Base-by-base conservation (phyloP, 2,888 invertebrate genomes). In the Cylindroiulus punctatus region DNA sequence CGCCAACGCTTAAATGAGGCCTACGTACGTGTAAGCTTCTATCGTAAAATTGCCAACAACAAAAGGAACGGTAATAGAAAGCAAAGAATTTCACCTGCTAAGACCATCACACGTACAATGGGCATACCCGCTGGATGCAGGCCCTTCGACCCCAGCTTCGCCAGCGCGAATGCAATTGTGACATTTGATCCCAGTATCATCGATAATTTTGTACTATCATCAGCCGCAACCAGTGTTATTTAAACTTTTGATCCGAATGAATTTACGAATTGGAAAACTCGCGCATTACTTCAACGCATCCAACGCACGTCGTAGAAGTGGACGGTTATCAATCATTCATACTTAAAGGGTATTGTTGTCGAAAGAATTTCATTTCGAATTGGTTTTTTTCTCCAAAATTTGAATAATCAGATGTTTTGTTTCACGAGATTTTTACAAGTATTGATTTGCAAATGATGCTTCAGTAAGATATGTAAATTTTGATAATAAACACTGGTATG, bases 11-110 rank as follows among this genome's bases (percentile, higher is more conserved):
- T 76, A 76, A 76, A 76, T 30, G 76, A 76, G 76, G 76, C 76
- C 76, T 76, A 76, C 76, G 76, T 76, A 76, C 76, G 76, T 76
- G 76, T 76, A 76, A 76, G 30, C 76, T 76, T 76, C 30, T 30
- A 30, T 26, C 76, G 76, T 12, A 12, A 76, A 76, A 76, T 76
- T 76, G 30, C 30, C 14, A 14, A 1, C 30, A 76, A 76, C 76
- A 76, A 76, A 30, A 76, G 76, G 26, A 30, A 30, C 76, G 26
- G 76, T 76, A 76, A 76, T 30, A 76, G 30, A 76, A 76, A 30
- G 76, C 26, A 14, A 76, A 76, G 30, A 76, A 76, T 30, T 76
- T 76, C 30, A 76, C 76, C 76, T 76, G 76, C 76, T 76, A 76
- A 76, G 30, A 76, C 76, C 76, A 76, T 76, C 30, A 76, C 76